These are phyloP conservation scores for Natator depressus DNA, from an alignment of 2,113 vertebrate species.

Conservation along the genomic window DNA sequence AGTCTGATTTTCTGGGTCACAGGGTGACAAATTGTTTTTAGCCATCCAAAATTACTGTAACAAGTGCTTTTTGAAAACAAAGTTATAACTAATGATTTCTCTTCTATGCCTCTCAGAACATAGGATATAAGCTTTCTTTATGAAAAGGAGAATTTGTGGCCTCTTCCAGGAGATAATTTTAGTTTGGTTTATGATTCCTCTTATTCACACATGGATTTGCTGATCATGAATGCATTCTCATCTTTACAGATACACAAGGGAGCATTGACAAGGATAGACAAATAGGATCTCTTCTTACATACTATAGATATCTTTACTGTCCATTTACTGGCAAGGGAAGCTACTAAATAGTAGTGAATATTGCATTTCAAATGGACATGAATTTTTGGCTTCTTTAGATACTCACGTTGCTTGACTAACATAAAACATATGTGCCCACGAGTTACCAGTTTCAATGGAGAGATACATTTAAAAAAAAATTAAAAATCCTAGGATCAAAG, in stretches of 20 bases:
- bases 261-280: not conserved
- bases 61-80: not conserved
- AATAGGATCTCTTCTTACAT: not conserved
- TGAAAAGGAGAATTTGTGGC: not conserved
- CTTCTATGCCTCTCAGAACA: not conserved
- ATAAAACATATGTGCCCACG: conserved; percentile 25
- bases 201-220: conserved; percentile 2
- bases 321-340: conserved; percentile 37
- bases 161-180: not conserved
- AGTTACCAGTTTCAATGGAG: not conserved
- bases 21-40: not conserved
- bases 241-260: not conserved
- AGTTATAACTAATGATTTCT: not conserved
- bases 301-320: not conserved
- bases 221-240: conserved; percentile 4
- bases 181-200: conserved; percentile 32
- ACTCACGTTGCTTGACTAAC: conserved; percentile 8
- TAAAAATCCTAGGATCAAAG: not conserved
- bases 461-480: not conserved
- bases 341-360: conserved; percentile 45
- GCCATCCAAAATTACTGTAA: not conserved
- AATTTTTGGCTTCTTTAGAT: conserved; percentile 21
- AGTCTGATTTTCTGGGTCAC: not conserved
- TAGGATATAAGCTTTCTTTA: not conserved
- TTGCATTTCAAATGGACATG: not conserved